These are phyloP conservation scores for Limnephilus marmoratus DNA, from an alignment of 2,888 invertebrate species.

Conservation along the genomic window DNA sequence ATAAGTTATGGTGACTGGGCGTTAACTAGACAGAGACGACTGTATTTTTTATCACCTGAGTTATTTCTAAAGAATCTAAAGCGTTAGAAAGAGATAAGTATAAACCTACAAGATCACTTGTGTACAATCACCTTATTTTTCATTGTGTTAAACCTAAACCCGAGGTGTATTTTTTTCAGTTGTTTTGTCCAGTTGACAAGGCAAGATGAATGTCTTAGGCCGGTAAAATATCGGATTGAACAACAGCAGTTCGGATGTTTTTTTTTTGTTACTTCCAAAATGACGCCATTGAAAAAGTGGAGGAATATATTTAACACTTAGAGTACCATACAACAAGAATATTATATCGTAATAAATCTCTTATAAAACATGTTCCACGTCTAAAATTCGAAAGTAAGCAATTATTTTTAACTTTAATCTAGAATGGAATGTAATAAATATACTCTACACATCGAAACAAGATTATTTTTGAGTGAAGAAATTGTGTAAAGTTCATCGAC, in stretches of 20 bases:
- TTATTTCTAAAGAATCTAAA: slow-evolving; percentile 22
- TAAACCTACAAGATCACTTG: slow-evolving; percentile 46
- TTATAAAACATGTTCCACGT: background rate
- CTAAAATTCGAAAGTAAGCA: background rate
- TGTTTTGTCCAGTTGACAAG: slow-evolving; percentile 49
- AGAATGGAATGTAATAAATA: background rate
- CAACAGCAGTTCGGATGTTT: background rate
- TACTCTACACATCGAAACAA: background rate
- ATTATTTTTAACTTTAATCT: background rate
- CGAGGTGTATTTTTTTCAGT: slow-evolving; percentile 37
- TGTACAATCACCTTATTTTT: slow-evolving; percentile 53
- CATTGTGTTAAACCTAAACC: slow-evolving; percentile 49
- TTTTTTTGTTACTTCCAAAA: slow-evolving; percentile 27
- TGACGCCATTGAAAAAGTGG: slow-evolving; percentile 46
- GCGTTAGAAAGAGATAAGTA: slow-evolving; percentile 42
- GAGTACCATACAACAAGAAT: slow-evolving; percentile 62
- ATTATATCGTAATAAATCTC: background rate
- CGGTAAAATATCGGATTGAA: slow-evolving; percentile 27
- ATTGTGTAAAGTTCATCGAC: background rate
- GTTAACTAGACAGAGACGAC: slow-evolving; percentile 53
- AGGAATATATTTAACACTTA: slow-evolving; percentile 32
- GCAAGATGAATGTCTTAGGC: slow-evolving; percentile 43
- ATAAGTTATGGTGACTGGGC: slow-evolving; percentile 64
- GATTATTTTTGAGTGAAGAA: background rate
- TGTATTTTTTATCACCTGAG: slow-evolving; percentile 22